A percentile compares a stretch with the other conserved stretches of the same genome.
phyloP scores from a whole-genome alignment of 1,140 invertebrate genomes.

The Drosophila nasuta region DNA sequence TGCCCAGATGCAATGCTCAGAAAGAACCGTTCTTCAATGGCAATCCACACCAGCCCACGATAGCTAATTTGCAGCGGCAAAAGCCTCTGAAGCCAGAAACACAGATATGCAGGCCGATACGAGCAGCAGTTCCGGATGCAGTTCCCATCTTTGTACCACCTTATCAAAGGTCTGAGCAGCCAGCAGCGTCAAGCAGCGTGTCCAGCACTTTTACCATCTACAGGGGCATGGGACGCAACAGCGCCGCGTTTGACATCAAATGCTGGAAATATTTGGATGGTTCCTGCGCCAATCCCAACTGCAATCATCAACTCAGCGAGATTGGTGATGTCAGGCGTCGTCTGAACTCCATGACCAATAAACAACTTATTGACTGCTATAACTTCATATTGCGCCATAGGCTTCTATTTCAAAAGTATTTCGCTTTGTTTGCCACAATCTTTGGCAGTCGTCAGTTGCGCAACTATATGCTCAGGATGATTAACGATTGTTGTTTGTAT shows the following conservation, averaged over 20 bases:
- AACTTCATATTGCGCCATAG: conserved; percentile 7
- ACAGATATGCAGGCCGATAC: neutral
- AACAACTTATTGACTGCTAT: conserved; percentile 20
- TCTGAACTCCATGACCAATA: conserved; percentile 14
- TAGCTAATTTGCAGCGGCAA: too few species aligned
- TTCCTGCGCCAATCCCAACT: conserved; percentile 15
- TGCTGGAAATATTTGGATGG: conserved; percentile 39
- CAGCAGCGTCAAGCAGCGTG: neutral
- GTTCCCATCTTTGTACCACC: conserved; percentile 23
- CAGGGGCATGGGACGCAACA: neutral
- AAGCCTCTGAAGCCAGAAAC: neutral
- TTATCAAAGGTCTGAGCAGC: neutral
- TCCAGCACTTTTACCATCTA: neutral
- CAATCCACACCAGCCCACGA: too few species aligned
- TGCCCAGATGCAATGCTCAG: too few species aligned
- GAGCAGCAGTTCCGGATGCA: neutral
- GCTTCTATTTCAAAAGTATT: conserved; percentile 36
- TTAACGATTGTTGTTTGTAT: conserved; percentile 46
- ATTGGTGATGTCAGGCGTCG: conserved; percentile 31
- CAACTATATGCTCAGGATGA: conserved; percentile 41
- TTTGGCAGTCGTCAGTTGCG: conserved; percentile 28
- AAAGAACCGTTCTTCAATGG: too few species aligned
- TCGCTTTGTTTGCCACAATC: conserved; percentile 37
- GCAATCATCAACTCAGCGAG: conserved; percentile 39
- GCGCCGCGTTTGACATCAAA: conserved; percentile 45